Conservation (phyloP, 53 echinoderm and acorn worm species). For the Hippasteria phrygiana region DNA sequence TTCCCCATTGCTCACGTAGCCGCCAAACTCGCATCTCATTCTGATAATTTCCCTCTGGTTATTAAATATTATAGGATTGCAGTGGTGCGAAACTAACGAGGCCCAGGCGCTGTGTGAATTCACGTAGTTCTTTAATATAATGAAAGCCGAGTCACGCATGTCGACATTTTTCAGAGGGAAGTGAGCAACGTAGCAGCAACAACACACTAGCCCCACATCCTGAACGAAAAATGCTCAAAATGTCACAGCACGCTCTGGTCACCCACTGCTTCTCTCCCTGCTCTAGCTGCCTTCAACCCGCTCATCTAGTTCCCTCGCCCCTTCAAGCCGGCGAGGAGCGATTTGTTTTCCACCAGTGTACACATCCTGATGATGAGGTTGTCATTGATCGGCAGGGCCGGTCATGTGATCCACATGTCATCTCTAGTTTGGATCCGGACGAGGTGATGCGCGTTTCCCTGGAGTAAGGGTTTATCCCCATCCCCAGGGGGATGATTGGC, state of each 20-base stretch:
- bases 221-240: background rate
- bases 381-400: constrained; percentile 46
- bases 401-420: constrained; percentile 44
- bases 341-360: constrained; percentile 50
- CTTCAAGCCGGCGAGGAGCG: background rate
- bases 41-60: background rate
- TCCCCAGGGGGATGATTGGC: constrained; percentile 41
- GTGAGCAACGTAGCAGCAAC: background rate
- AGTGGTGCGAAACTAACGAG: background rate
- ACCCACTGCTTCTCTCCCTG: background rate
- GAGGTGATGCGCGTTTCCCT: constrained; percentile 30
- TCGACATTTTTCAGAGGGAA: background rate
- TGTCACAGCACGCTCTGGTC: background rate
- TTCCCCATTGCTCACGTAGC: too few species aligned
- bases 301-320: background rate
- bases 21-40: background rate
- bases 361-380: constrained; percentile 54
- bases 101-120: background rate
- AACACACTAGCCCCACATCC: background rate
- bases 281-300: background rate
- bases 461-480: background rate
- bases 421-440: background rate
- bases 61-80: background rate
- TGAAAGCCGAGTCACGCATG: background rate
- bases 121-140: background rate